phyloP scores from a whole-genome alignment of 2,113 vertebrate species.

The Charina bottae region DNA sequence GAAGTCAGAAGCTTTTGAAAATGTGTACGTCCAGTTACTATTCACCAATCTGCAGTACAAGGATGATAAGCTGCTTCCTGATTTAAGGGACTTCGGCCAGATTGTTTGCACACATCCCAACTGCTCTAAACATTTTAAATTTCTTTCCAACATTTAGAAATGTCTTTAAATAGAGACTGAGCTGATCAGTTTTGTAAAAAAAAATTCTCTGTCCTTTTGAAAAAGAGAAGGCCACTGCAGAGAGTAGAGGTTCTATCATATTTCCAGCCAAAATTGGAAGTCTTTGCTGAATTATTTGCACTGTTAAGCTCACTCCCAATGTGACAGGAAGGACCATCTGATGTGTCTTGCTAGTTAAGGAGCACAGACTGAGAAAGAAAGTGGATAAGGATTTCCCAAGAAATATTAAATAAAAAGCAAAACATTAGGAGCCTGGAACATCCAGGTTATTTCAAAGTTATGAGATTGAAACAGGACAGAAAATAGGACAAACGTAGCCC shows the following conservation, averaged over 20 bases:
- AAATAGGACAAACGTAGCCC: not conserved
- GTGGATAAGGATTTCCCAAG: not conserved
- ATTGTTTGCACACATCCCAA: not conserved
- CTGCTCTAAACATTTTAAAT: not conserved
- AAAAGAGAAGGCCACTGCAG: constrained; percentile 13
- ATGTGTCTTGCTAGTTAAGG: not conserved
- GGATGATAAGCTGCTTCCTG: not conserved
- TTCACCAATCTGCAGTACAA: not conserved
- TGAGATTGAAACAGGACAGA: not conserved
- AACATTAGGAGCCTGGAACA: not conserved
- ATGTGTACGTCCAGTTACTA: not conserved
- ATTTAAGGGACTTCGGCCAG: not conserved
- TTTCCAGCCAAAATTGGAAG: not conserved
- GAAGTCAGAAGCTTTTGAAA: not conserved
- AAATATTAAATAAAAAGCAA: not conserved
- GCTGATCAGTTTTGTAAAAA: not conserved
- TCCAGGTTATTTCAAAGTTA: not conserved
- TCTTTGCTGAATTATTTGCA: not conserved
- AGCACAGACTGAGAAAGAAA: not conserved
- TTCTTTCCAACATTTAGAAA: not conserved
- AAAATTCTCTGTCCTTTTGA: not conserved
- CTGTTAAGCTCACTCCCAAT: not conserved
- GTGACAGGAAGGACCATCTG: not conserved
- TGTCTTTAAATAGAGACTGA: not conserved
- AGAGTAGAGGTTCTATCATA: not conserved